These are phyloP conservation scores for Morinoia aosen DNA, from an alignment of 2,888 invertebrate species.

Conservation along the genomic window DNA sequence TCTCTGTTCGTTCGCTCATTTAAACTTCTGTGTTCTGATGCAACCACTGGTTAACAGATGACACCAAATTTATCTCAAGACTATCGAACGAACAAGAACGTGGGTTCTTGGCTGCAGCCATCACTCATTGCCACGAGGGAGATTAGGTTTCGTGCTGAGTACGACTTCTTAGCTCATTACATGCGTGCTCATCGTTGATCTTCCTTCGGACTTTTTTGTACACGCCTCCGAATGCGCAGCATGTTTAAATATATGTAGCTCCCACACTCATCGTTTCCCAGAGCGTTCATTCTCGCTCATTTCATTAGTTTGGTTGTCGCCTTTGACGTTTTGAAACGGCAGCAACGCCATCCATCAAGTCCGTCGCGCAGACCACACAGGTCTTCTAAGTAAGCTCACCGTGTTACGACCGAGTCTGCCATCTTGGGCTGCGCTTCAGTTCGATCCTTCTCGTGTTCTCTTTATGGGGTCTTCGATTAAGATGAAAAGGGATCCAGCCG, in stretches of 20 bases:
- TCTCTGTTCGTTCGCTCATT: not conserved
- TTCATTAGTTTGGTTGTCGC: conserved; percentile 39
- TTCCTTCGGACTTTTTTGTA: not conserved
- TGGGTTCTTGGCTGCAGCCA: not conserved
- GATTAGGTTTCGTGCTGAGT: conserved; percentile 16
- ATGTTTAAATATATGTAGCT: not conserved
- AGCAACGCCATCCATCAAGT: conserved; percentile 6
- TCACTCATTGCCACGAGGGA: conserved; percentile 23
- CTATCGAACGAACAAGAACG: conserved; percentile 3
- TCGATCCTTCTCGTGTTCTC: not conserved
- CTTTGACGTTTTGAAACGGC: conserved; percentile 27
- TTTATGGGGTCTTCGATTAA: conserved; percentile 7
- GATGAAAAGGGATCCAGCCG: not conserved
- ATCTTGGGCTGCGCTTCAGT: not conserved
- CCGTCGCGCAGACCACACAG: conserved; percentile 21
- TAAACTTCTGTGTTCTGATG: not conserved
- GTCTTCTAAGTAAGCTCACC: not conserved
- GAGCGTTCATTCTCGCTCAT: conserved; percentile 1
- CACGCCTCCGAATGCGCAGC: not conserved
- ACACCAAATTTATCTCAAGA: not conserved
- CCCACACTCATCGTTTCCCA: not conserved
- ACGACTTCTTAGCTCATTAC: conserved; percentile 30
- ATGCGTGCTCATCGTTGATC: conserved; percentile 9
- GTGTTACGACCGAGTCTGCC: not conserved
- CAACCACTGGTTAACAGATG: not conserved